Percentiles rank a stretch among this genome's conserved stretches.
phyloP scores from a whole-genome alignment of 2,888 invertebrate species.

The Cantharis rustica region DNA sequence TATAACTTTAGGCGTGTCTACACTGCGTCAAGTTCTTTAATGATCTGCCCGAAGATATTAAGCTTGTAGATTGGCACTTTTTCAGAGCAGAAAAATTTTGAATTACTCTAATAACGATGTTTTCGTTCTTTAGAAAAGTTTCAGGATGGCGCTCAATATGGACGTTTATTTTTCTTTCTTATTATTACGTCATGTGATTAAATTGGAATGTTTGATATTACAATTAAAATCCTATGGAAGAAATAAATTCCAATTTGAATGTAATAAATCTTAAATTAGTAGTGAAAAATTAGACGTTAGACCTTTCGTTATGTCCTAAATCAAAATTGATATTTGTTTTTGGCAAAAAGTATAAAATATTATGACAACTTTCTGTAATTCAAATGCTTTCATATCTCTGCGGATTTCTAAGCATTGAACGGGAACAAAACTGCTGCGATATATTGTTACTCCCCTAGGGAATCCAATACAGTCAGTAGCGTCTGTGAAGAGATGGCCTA shows the following conservation, averaged over 20 bases:
- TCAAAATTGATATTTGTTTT: constrained; percentile 22
- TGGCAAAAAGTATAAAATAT: constrained; percentile 25
- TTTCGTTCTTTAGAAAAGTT: not conserved
- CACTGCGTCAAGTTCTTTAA: not conserved
- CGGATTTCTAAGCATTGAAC: constrained; percentile 12
- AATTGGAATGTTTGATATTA: not conserved
- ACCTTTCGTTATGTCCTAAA: constrained; percentile 1
- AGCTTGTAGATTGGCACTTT: not conserved
- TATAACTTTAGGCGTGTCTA: not conserved
- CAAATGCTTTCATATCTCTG: constrained; percentile 10
- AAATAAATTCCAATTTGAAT: not conserved
- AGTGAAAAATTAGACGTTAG: not conserved
- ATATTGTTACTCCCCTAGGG: not conserved
- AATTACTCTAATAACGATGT: not conserved
- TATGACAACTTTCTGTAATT: constrained; percentile 18
- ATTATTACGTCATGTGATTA: not conserved
- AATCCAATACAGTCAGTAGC: not conserved
- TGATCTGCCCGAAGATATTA: not conserved
- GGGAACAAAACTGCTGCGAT: not conserved
- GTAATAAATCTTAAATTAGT: not conserved
- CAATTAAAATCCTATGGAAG: not conserved
- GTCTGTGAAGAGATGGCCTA: not conserved
- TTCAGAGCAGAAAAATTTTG: not conserved
- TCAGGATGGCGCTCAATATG: not conserved
- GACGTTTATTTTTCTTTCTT: not conserved